Evolutionary conservation across 2,888 invertebrate species (phyloP).

Genomic region (Parnassius orleans): DNA sequence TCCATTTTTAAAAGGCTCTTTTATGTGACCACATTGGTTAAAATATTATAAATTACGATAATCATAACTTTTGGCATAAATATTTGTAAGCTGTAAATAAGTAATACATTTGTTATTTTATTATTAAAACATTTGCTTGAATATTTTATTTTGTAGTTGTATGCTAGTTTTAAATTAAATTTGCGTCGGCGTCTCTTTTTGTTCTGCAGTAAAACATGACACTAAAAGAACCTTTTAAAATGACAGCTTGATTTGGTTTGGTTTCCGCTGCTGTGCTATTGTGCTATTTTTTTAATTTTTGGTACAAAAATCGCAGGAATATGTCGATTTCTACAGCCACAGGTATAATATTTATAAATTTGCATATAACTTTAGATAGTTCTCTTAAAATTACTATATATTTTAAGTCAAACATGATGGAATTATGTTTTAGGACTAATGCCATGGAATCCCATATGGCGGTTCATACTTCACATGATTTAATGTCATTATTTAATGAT

Average conservation of each 20-base stretch:
- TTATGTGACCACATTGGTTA: conserved; percentile 18
- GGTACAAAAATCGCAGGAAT: conserved; percentile 62
- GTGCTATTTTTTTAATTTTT: conserved; percentile 77
- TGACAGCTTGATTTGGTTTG: conserved; percentile 81
- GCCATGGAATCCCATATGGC: conserved; percentile 81
- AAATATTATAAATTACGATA: neutral
- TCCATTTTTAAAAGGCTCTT: conserved; percentile 21
- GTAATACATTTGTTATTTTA: neutral
- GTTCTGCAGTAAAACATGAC: conserved; percentile 33
- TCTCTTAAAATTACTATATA: conserved; percentile 40
- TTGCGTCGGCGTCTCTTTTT: conserved; percentile 23
- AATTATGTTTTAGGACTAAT: conserved; percentile 76
- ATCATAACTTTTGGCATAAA: neutral
- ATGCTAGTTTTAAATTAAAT: conserved; percentile 4
- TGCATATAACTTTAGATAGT: conserved; percentile 40
- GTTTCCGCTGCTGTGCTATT: conserved; percentile 80
- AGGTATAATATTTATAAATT: conserved; percentile 56
- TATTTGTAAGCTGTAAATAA: neutral
- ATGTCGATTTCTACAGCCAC: conserved; percentile 78
- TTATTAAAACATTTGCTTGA: neutral
- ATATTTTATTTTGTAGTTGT: conserved; percentile 2
- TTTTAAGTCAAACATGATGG: conserved; percentile 62
- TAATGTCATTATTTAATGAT: conserved; percentile 70
- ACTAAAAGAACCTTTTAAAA: conserved; percentile 65
- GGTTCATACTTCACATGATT: conserved; percentile 79